Conservation (phyloP, 2,797 vertebrate species). For the Urophycis tenuis region DNA sequence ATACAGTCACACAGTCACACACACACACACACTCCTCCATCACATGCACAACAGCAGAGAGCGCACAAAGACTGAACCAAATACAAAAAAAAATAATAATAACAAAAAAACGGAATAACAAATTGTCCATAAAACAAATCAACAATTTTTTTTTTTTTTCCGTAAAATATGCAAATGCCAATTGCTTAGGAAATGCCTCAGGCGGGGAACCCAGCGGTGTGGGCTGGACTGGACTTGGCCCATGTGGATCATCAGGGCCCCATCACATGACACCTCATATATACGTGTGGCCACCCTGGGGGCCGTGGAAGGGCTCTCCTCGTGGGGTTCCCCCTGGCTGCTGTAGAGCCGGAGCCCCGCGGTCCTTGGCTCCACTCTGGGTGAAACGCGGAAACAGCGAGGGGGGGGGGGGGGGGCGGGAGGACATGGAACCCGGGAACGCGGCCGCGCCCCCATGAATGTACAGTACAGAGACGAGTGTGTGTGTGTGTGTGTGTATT, state of each 20-base stretch:
- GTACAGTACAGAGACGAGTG: background rate
- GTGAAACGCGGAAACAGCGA: background rate
- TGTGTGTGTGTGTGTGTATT: background rate
- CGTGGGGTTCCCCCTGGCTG: background rate
- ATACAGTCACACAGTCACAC: slow-evolving; percentile 35
- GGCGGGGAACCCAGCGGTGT: slow-evolving; percentile 33
- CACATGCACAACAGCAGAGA: slow-evolving; percentile 53
- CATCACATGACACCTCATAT: background rate
- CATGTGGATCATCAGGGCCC: slow-evolving; percentile 28
- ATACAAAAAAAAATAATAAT: slow-evolving; percentile 31
- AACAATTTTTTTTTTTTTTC: slow-evolving; percentile 53
- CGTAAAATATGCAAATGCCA: slow-evolving; percentile 67
- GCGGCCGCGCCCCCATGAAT: background rate
- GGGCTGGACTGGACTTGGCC: slow-evolving; percentile 30
- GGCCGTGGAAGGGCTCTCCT: too few relatives aligned
- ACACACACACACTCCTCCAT: slow-evolving; percentile 44
- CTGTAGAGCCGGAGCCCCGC: background rate
- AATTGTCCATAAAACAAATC: slow-evolving; percentile 49
- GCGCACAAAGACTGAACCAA: slow-evolving; percentile 40
- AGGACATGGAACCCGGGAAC: background rate
- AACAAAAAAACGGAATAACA: background rate
- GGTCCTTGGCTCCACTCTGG: background rate
- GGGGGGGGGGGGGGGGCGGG: background rate
- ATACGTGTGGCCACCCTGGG: too few relatives aligned
- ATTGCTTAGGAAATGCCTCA: slow-evolving; percentile 65